Evolutionary conservation across 2,888 invertebrate species (phyloP).

Genomic region (Caenorhabditis sp.): DNA sequence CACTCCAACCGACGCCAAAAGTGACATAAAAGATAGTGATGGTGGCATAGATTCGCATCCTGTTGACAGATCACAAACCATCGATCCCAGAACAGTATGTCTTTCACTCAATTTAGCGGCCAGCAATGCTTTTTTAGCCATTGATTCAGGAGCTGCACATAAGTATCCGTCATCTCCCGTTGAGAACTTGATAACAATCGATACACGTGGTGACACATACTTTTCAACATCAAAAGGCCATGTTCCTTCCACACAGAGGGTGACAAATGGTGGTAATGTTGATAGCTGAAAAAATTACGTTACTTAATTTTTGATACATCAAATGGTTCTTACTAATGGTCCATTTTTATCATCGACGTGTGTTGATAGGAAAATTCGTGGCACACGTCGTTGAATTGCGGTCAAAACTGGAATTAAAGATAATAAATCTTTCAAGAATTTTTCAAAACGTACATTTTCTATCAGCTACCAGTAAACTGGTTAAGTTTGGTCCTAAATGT

Average conservation of each 20-base stretch:
- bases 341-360: conserved; percentile 55
- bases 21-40: conserved; percentile 59
- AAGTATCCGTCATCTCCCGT: conserved; percentile 66
- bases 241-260: conserved; percentile 59
- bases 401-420: conserved; percentile 40
- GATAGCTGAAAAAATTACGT: conserved; percentile 29
- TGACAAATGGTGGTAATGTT: conserved; percentile 59
- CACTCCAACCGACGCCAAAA: conserved; percentile 61
- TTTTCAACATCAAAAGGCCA: conserved; percentile 56
- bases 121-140: conserved; percentile 60
- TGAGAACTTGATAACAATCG: conserved; percentile 59
- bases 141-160: conserved; percentile 64
- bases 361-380: conserved; percentile 57
- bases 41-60: conserved; percentile 69
- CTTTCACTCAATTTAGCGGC: conserved; percentile 57
- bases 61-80: conserved; percentile 66
- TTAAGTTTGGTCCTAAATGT: conserved; percentile 63
- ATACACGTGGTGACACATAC: conserved; percentile 55
- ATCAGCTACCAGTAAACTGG: conserved; percentile 53
- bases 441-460: conserved; percentile 33
- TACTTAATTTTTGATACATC: too few relatives aligned
- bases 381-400: conserved; percentile 57
- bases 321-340: conserved; percentile 11
- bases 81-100: conserved; percentile 53
- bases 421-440: too few relatives aligned